Conservation (phyloP, 2,113 vertebrate species). For the Urocolius indicus region DNA sequence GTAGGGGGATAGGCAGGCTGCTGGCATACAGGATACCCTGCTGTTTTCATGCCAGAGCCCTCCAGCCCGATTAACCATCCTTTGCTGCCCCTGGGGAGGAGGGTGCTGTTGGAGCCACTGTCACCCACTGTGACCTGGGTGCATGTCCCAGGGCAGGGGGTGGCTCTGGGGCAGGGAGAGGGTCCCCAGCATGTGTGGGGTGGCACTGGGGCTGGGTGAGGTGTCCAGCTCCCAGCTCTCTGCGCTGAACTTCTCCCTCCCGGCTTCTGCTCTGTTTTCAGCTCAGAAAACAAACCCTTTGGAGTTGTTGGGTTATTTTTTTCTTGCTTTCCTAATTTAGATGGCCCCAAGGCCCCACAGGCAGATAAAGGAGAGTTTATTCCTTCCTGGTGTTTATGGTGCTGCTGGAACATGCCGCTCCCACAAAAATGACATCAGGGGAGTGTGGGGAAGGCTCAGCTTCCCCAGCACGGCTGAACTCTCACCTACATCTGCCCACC, state of each 20-base stretch:
- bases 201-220: accelerated
- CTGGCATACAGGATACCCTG: neutral
- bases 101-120: accelerated
- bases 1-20: neutral
- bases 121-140: neutral
- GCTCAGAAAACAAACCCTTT: neutral
- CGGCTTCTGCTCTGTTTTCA: neutral
- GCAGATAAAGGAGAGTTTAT: conserved; percentile 40
- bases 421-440: neutral
- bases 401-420: conserved; percentile 43
- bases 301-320: neutral
- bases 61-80: neutral
- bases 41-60: accelerated
- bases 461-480: neutral
- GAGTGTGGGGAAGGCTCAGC: neutral
- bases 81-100: neutral
- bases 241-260: neutral
- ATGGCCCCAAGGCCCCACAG: conserved; percentile 33
- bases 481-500: conserved; percentile 9
- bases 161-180: neutral
- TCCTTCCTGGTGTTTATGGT: conserved; percentile 11
- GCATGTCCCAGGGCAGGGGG: accelerated
- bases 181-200: accelerated
- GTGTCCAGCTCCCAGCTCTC: neutral
- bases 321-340: conserved; percentile 57